Percentiles rank a stretch among this genome's conserved stretches.
Conservation (phyloP, 2,888 invertebrate genomes). For the Drosophila macrospina region DNA sequence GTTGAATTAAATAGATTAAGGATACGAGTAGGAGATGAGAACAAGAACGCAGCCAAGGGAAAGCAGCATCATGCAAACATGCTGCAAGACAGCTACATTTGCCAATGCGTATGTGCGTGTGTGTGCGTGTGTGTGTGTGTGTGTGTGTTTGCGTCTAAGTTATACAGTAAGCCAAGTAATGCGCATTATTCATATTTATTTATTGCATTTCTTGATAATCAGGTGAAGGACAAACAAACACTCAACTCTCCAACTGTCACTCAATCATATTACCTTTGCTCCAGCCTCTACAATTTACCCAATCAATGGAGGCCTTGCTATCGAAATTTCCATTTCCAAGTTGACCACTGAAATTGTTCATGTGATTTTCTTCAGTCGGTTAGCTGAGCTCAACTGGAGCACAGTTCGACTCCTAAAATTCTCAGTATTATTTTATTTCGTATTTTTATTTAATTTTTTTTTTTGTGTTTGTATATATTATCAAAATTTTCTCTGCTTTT, state of each 20-base stretch:
- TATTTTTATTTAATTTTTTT: neutral
- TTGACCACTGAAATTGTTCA: constrained; percentile 7
- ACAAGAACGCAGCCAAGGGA: constrained; percentile 12
- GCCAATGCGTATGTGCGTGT: neutral
- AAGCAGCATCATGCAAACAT: constrained; percentile 37
- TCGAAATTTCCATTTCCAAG: neutral
- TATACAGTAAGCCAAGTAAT: constrained; percentile 53
- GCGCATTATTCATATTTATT: constrained; percentile 72
- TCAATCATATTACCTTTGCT: constrained; percentile 4
- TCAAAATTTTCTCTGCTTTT: neutral
- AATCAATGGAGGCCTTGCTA: neutral
- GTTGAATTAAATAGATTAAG: constrained; percentile 78
- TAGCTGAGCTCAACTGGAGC: constrained; percentile 13
- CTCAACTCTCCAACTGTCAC: constrained; percentile 5
- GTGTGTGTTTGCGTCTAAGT: constrained; percentile 31
- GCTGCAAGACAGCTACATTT: too few species aligned
- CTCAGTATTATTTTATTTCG: constrained; percentile 4
- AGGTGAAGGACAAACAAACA: constrained; percentile 54
- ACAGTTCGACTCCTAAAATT: constrained; percentile 25
- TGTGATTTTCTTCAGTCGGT: neutral
- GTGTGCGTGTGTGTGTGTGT: constrained; percentile 11
- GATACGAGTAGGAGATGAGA: constrained; percentile 44
- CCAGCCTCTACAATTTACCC: neutral
- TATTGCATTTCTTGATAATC: constrained; percentile 62
- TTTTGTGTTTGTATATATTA: too few species aligned